phyloP scores from a whole-genome alignment of 2,888 invertebrate genomes.

The Cabera pusaria region DNA sequence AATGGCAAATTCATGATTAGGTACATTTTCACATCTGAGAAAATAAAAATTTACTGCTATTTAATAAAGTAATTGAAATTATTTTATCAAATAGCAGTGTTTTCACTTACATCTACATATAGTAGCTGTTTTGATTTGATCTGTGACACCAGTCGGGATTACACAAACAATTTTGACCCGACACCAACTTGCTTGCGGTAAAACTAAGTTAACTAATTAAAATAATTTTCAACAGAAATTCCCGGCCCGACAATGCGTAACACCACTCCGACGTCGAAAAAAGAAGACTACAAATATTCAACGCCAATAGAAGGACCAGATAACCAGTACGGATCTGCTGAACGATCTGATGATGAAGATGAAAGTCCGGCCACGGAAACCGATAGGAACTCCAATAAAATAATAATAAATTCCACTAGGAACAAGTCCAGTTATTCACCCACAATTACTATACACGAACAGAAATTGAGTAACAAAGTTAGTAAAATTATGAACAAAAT shows the following conservation, averaged over 20 bases:
- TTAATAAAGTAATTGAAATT: no score
- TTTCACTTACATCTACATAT: no score
- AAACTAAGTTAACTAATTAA: no score
- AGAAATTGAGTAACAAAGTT: conserved; percentile 70
- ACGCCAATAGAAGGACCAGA: conserved; percentile 81
- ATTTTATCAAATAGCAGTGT: no score
- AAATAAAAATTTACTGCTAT: no score
- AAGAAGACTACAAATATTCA: conserved; percentile 81
- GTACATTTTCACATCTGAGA: no score
- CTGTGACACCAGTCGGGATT: no score
- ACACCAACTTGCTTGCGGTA: no score
- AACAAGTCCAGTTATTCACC: conserved; percentile 51
- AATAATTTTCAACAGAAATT: conserved; percentile 86
- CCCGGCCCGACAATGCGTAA: conserved; percentile 86
- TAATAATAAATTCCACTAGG: conserved; percentile 43
- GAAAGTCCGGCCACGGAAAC: conserved; percentile 45
- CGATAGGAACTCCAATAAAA: conserved; percentile 28
- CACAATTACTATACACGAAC: conserved; percentile 48
- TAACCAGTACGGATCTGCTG: conserved; percentile 88
- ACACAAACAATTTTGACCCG: no score
- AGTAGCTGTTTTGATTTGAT: no score
- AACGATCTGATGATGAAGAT: conserved; percentile 87
- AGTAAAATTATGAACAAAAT: conserved; percentile 66
- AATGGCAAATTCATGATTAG: no score
- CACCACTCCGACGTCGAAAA: conserved; percentile 76